A percentile compares a stretch with the other conserved stretches of the same genome.
These are phyloP conservation scores for Chirona hameri DNA, from an alignment of 2,888 invertebrate species.

Conservation along the genomic window DNA sequence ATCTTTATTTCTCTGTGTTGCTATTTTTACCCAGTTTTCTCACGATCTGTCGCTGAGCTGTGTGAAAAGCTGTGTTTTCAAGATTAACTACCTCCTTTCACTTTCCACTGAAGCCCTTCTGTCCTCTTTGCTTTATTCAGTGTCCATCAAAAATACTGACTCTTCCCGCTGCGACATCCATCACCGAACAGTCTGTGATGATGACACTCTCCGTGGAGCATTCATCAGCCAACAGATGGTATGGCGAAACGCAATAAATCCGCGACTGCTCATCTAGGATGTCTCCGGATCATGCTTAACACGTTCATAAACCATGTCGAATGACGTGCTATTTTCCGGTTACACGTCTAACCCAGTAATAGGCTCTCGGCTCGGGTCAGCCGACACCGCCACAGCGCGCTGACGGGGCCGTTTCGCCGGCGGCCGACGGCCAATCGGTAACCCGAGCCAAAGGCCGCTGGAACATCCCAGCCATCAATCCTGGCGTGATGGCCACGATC, in stretches of 20 bases:
- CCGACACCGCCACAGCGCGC: background rate
- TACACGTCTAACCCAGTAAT: background rate
- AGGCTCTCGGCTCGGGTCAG: background rate
- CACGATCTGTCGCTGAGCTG: no score
- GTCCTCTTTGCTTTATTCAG: no score
- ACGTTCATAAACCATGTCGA: background rate
- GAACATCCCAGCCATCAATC: no score
- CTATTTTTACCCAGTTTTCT: no score
- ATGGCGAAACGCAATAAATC: background rate
- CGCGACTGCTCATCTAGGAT: background rate
- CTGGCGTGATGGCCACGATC: no score
- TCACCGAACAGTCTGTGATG: background rate
- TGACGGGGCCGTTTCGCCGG: background rate
- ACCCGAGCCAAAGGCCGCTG: no score
- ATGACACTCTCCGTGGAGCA: background rate
- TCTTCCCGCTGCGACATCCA: background rate
- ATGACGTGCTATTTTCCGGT: conserved; percentile 1
- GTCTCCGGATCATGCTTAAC: background rate
- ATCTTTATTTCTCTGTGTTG: no score
- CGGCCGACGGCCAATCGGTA: no score
- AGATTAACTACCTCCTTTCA: no score
- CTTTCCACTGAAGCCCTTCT: no score
- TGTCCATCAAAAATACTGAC: background rate
- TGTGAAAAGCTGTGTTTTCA: no score
- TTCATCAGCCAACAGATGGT: background rate